Evolutionary conservation across 2,113 vertebrate species (phyloP).

Genomic region (Scatophagus argus): DNA sequence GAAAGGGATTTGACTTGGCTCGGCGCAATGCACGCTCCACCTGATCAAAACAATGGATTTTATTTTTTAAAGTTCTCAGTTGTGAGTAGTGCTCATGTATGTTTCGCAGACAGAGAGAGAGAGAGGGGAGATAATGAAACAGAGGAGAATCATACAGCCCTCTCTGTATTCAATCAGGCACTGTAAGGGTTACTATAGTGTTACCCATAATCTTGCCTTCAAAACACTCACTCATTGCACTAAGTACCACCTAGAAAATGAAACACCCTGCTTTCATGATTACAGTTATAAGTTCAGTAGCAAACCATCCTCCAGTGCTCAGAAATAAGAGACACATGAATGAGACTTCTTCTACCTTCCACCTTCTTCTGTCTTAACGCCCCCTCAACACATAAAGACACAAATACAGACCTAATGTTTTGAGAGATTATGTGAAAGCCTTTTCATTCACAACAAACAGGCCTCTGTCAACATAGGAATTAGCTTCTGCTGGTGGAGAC

Average conservation of each 20-base stretch:
- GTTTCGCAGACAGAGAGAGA: not conserved
- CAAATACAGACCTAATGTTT: not conserved
- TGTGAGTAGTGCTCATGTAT: not conserved
- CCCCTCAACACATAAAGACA: constrained; percentile 8
- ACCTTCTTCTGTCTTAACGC: not conserved
- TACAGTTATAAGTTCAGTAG: constrained; percentile 33
- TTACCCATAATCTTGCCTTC: constrained; percentile 19
- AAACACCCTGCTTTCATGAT: constrained; percentile 27
- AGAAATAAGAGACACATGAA: constrained; percentile 10
- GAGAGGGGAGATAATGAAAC: not conserved
- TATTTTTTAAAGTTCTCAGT: constrained; percentile 34
- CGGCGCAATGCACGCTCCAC: not conserved
- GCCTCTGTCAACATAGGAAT: constrained; percentile 32
- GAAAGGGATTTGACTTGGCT: constrained; percentile 51
- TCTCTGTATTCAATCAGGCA: constrained; percentile 18
- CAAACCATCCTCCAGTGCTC: constrained; percentile 10
- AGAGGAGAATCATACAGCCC: not conserved
- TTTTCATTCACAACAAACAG: constrained; percentile 37
- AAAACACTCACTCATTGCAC: constrained; percentile 27
- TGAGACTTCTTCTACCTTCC: too few species aligned
- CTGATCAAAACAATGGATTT: constrained; percentile 56
- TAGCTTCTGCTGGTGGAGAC: constrained; percentile 33
- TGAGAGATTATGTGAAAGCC: constrained; percentile 14
- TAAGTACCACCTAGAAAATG: constrained; percentile 39
- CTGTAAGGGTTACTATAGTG: constrained; percentile 20